phyloP scores from a whole-genome alignment of 2,797 vertebrate species.

The Oophaga sylvatica region DNA sequence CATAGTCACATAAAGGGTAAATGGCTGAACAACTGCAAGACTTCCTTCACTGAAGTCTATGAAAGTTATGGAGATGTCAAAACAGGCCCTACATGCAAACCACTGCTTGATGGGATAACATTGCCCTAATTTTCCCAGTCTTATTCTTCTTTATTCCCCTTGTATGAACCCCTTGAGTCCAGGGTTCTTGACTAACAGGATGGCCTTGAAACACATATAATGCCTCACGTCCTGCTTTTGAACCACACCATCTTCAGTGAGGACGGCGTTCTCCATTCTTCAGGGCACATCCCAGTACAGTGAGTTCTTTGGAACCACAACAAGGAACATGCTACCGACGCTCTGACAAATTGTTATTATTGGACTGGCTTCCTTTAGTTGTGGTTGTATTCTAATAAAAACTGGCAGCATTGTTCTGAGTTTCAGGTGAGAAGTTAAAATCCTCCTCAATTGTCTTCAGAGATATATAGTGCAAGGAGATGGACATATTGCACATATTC shows the following conservation, averaged over 20 bases:
- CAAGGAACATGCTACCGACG: not conserved
- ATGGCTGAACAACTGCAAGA: not conserved
- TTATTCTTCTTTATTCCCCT: too few species aligned
- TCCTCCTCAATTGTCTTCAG: not conserved
- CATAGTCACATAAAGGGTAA: not conserved
- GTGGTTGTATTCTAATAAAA: not conserved
- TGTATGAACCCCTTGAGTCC: too few species aligned
- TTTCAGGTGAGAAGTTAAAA: not conserved
- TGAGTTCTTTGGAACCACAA: not conserved
- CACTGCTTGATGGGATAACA: not conserved
- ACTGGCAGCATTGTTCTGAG: not conserved
- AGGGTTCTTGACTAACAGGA: too few species aligned
- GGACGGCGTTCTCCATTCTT: not conserved
- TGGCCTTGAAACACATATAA: too few species aligned
- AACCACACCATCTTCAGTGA: not conserved
- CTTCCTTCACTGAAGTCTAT: not conserved
- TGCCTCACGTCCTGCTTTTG: not conserved
- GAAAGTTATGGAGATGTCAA: not conserved
- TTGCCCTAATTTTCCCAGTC: not conserved
- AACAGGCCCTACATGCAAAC: not conserved
- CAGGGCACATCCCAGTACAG: not conserved
- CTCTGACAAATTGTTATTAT: not conserved
- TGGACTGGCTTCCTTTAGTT: not conserved
- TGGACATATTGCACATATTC: too few species aligned
- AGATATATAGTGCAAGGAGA: too few species aligned